Conservation (phyloP, 2,113 vertebrate species). For the Podocnemis expansa region DNA sequence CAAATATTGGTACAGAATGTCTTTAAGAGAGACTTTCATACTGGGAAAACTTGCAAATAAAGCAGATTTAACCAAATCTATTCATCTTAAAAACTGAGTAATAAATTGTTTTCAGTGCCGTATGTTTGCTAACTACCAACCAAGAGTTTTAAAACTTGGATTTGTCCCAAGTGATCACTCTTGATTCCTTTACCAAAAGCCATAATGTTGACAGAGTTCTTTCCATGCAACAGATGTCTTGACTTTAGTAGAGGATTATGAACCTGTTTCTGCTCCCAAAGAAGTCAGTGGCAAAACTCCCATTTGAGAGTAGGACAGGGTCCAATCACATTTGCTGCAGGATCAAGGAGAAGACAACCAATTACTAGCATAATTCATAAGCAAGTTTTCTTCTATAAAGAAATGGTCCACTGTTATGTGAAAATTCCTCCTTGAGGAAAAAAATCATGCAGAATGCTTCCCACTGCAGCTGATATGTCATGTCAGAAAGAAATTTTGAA, state of each 20-base stretch:
- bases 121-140: not conserved
- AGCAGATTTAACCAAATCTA: not conserved
- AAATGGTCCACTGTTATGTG: not conserved
- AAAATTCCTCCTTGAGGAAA: not conserved
- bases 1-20: not conserved
- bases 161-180: not conserved
- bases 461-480: not conserved
- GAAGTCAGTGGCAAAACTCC: not conserved
- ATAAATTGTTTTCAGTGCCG: not conserved
- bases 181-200: not conserved
- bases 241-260: not conserved
- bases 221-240: fast-evolving
- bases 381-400: not conserved
- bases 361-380: not conserved
- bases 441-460: not conserved
- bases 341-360: not conserved
- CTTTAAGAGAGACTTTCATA: not conserved
- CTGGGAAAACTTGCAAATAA: not conserved
- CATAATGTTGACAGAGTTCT: fast-evolving
- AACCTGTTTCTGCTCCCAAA: not conserved
- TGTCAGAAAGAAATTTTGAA: not conserved
- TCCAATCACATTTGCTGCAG: fast-evolving
- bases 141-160: not conserved
- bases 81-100: not conserved
- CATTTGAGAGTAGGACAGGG: fast-evolving